These are phyloP conservation scores for Callinectes sapidus DNA, from an alignment of 2,888 invertebrate genomes.

Conservation along the genomic window DNA sequence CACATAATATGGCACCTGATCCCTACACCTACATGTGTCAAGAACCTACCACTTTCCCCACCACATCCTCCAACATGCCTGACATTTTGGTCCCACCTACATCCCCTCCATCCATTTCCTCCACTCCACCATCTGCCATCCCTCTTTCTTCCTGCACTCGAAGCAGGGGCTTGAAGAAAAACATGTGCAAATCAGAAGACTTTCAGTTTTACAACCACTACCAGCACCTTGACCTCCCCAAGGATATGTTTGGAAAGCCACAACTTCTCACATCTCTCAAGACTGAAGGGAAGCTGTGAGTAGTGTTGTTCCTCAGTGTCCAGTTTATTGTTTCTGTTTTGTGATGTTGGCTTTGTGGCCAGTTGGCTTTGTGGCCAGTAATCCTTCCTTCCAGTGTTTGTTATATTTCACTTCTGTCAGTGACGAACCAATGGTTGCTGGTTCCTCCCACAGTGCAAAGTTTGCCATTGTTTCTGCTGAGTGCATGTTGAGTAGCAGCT, in stretches of 20 bases:
- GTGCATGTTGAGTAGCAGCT: neutral
- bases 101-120: neutral
- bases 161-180: too few species aligned
- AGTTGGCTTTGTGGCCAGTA: neutral
- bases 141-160: neutral
- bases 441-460: too few species aligned
- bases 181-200: neutral
- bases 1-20: neutral
- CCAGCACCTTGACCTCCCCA: neutral
- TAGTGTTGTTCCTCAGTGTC: neutral
- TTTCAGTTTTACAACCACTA: neutral
- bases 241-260: neutral
- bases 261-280: neutral
- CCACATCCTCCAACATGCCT: neutral
- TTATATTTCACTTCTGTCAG: too few species aligned
- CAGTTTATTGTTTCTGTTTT: neutral
- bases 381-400: neutral
- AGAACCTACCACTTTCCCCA: neutral
- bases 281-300: neutral
- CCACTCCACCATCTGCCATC: neutral
- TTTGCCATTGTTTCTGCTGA: too few species aligned
- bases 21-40: neutral
- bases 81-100: neutral
- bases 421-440: too few species aligned
- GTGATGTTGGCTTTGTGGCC: neutral